Evolutionary conservation across 2,797 vertebrate genomes (phyloP).

Genomic region (Acestrorhynchus altus): DNA sequence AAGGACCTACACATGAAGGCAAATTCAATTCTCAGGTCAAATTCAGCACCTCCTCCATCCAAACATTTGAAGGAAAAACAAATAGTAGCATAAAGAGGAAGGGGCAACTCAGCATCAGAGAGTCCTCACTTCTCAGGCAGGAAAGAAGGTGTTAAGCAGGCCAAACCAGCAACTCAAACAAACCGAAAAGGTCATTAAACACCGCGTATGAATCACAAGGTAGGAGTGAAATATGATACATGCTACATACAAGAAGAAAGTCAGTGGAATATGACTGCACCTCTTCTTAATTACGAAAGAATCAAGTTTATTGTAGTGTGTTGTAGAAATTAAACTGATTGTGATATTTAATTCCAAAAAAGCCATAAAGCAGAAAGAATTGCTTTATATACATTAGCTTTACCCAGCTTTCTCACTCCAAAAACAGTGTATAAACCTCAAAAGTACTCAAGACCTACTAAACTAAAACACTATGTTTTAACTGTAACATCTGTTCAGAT

Average conservation of each 20-base stretch:
- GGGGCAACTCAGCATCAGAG: conserved; percentile 30
- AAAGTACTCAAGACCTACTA: too few relatives aligned
- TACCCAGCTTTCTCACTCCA: too few relatives aligned
- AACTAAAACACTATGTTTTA: background rate
- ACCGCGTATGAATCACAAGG: background rate
- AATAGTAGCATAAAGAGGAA: background rate
- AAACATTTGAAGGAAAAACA: conserved; percentile 25
- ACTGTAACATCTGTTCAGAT: background rate
- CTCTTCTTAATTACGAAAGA: background rate
- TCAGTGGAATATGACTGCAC: background rate
- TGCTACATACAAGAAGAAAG: background rate
- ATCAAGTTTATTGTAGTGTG: background rate
- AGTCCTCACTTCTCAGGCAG: conserved; percentile 20
- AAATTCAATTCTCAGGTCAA: too few relatives aligned
- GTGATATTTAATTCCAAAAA: too few relatives aligned
- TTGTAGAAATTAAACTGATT: background rate
- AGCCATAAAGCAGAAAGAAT: too few relatives aligned
- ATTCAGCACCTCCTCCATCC: conserved; percentile 17
- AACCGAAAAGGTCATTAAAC: conserved; percentile 7
- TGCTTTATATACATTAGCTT: too few relatives aligned
- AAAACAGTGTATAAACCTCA: too few relatives aligned
- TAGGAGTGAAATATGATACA: background rate
- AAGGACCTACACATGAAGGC: background rate
- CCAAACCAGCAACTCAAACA: conserved; percentile 22
- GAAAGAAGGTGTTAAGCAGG: conserved; percentile 42